Conservation (phyloP, 2,888 invertebrate genomes). For the Sericinus montela region DNA sequence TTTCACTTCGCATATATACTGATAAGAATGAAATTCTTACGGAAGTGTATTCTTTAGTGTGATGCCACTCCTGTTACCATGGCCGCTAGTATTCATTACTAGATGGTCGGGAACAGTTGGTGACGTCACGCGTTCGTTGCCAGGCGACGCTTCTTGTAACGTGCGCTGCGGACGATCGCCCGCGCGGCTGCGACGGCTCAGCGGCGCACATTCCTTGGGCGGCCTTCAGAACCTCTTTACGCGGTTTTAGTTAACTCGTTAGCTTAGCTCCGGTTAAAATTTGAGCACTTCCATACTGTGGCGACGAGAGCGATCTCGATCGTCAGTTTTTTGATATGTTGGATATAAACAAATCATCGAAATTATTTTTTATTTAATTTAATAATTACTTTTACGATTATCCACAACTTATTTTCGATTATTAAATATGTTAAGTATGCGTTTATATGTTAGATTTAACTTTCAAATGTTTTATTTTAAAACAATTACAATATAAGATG, state of each 20-base stretch:
- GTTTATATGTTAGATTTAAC: too few relatives aligned
- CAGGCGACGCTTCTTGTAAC: constrained; percentile 70
- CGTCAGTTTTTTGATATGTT: constrained; percentile 75
- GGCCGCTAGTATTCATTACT: constrained; percentile 77
- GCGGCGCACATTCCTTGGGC: constrained; percentile 76
- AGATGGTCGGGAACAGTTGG: constrained; percentile 82
- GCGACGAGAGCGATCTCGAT: constrained; percentile 78
- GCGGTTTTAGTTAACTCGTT: constrained; percentile 79
- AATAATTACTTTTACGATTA: too few relatives aligned
- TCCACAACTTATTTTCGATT: too few relatives aligned
- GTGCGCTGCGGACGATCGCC: constrained; percentile 81
- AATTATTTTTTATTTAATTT: too few relatives aligned
- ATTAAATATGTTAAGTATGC: too few relatives aligned
- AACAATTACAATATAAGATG: too few relatives aligned
- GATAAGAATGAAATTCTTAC: fast-evolving
- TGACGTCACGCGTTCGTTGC: constrained; percentile 81
- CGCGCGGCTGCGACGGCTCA: constrained; percentile 79
- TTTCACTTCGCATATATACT: constrained; percentile 36
- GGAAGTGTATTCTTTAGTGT: constrained; percentile 84
- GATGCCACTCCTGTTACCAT: constrained; percentile 82
- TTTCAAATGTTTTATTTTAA: too few relatives aligned
- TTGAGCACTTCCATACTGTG: constrained; percentile 82
- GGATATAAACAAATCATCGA: too few relatives aligned
- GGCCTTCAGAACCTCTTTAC: constrained; percentile 60
- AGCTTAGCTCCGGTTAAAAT: constrained; percentile 84